Percentiles rank a stretch among this genome's conserved stretches.
These are phyloP conservation scores for Temnopleurus reevesii DNA, from an alignment of 53 echinoderm and acorn worm species.

Conservation along the genomic window DNA sequence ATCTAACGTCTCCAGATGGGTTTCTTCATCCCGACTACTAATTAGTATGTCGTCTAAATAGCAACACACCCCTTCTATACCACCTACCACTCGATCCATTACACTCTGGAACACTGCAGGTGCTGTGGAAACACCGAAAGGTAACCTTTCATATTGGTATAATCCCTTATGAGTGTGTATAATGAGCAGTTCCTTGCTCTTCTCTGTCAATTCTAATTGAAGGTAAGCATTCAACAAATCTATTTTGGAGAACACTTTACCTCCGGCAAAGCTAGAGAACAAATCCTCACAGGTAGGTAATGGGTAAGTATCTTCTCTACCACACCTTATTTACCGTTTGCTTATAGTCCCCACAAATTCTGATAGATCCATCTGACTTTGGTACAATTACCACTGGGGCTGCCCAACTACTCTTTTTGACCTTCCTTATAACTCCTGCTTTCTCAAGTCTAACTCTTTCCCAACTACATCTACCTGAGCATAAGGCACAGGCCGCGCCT, in stretches of 20 bases:
- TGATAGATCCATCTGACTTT: slow-evolving; percentile 30
- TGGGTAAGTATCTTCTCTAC: slow-evolving; percentile 20
- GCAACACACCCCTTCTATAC: slow-evolving; percentile 32
- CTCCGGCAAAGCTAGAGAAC: slow-evolving; percentile 23
- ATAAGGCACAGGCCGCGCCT: slow-evolving; percentile 59
- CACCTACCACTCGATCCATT: slow-evolving; percentile 54
- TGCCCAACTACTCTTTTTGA: slow-evolving; percentile 57
- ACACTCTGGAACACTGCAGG: slow-evolving; percentile 51
- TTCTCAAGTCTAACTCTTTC: slow-evolving; percentile 41
- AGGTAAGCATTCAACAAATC: slow-evolving; percentile 44
- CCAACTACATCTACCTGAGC: slow-evolving; percentile 46
- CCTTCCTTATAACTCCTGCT: slow-evolving; percentile 47
- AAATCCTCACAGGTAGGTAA: slow-evolving; percentile 17
- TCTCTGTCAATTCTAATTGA: slow-evolving; percentile 19
- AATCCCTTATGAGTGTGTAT: neutral
- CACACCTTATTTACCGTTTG: slow-evolving; percentile 38
- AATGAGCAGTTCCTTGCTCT: slow-evolving; percentile 17
- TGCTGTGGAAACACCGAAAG: slow-evolving; percentile 60
- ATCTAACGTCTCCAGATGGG: slow-evolving; percentile 43
- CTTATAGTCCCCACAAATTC: slow-evolving; percentile 62
- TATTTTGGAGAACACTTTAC: slow-evolving; percentile 17
- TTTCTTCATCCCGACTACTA: neutral
- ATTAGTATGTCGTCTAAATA: slow-evolving; percentile 62
- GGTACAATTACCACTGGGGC: slow-evolving; percentile 58
- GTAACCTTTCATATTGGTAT: slow-evolving; percentile 52